These are phyloP conservation scores for Lasioglossum albipes DNA, from an alignment of 1,140 invertebrate genomes.

Conservation along the genomic window DNA sequence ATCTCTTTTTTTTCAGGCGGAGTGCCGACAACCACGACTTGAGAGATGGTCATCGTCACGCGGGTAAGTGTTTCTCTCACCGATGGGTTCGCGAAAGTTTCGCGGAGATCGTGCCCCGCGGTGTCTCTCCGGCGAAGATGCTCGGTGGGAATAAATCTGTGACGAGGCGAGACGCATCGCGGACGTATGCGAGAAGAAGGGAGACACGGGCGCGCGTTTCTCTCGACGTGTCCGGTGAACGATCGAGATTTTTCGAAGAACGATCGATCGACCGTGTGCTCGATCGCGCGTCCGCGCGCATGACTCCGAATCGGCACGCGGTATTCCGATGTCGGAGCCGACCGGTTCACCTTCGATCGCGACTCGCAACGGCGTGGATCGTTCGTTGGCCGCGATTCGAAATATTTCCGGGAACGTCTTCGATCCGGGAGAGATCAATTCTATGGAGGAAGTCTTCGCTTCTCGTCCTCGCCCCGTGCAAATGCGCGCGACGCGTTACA, in stretches of 20 bases:
- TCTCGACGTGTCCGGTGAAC: neutral
- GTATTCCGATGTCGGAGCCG: no score
- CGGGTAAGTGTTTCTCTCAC: conserved; percentile 80
- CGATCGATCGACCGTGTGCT: no score
- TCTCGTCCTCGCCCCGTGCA: no score
- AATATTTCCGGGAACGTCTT: neutral
- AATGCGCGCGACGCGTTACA: no score
- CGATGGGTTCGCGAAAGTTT: no score
- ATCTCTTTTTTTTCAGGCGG: conserved; percentile 67
- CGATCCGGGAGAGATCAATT: neutral
- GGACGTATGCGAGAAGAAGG: no score
- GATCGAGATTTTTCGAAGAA: neutral
- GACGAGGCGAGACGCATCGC: conserved; percentile 55
- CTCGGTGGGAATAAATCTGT: conserved; percentile 78
- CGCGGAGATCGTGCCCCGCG: no score
- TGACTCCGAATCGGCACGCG: neutral
- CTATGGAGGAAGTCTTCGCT: no score
- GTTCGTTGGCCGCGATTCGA: neutral
- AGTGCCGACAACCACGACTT: conserved; percentile 74
- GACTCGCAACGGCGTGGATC: neutral
- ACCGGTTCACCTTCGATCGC: conserved; percentile 5
- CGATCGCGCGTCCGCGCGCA: no score
- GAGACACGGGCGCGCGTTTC: neutral
- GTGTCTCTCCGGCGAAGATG: conserved; percentile 7
- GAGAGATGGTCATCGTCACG: conserved; percentile 86